Evolutionary conservation across 2,888 invertebrate genomes (phyloP).

Genomic region (Meandrusa payeni): DNA sequence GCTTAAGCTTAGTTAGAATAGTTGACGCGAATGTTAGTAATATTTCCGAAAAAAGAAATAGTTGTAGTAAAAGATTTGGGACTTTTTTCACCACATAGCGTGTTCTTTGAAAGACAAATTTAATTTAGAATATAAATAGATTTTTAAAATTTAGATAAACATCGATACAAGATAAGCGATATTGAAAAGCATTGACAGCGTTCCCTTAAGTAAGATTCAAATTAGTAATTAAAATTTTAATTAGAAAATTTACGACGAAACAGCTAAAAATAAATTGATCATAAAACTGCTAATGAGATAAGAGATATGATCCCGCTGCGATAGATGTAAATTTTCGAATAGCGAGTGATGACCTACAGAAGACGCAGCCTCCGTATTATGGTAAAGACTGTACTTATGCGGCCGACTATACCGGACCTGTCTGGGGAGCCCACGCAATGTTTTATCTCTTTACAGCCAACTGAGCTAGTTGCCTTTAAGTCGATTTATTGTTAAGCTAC

Average conservation of each 20-base stretch:
- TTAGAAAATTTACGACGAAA: slow-evolving; percentile 8
- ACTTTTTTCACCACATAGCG: too few relatives aligned
- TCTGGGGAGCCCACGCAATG: slow-evolving; percentile 64
- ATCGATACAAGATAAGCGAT: too few relatives aligned
- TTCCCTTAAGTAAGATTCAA: not conserved
- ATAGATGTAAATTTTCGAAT: slow-evolving; percentile 9
- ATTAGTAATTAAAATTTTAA: slow-evolving; percentile 14
- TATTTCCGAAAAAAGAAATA: too few relatives aligned
- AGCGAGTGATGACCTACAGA: slow-evolving; percentile 28
- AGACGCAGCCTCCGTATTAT: slow-evolving; percentile 48
- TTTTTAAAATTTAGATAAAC: too few relatives aligned
- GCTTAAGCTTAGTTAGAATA: too few relatives aligned
- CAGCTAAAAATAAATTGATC: slow-evolving; percentile 16
- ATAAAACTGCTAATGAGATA: slow-evolving; percentile 26
- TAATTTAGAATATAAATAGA: too few relatives aligned
- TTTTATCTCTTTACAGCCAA: slow-evolving; percentile 68
- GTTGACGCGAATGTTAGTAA: too few relatives aligned
- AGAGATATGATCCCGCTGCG: slow-evolving; percentile 19
- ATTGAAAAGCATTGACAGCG: too few relatives aligned
- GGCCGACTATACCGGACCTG: slow-evolving; percentile 55
- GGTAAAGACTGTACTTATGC: slow-evolving; percentile 66
- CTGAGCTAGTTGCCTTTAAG: slow-evolving; percentile 68
- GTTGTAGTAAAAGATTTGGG: too few relatives aligned
- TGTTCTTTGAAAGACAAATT: too few relatives aligned
- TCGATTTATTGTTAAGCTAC: slow-evolving; percentile 74